A percentile compares a stretch with the other conserved stretches of the same genome.
Evolutionary conservation across 2,797 vertebrate genomes (phyloP).

Genomic region (Malacoraja senta): DNA sequence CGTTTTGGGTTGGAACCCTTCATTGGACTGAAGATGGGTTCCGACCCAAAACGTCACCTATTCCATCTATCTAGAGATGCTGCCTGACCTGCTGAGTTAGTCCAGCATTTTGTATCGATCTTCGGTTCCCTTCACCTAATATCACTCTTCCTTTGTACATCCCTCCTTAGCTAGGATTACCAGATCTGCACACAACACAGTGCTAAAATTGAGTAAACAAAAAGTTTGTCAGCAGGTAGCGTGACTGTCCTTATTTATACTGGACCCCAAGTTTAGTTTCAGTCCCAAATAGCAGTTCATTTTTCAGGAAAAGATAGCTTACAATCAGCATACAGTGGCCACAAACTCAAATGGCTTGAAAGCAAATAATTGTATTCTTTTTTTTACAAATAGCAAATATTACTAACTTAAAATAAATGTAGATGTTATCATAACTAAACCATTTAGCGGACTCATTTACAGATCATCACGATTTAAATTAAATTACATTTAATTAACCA

Average conservation of each 20-base stretch:
- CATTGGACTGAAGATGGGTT: no score
- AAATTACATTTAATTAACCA: neutral
- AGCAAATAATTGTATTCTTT: neutral
- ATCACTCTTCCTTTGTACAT: no score
- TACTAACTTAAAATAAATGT: neutral
- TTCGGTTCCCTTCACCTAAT: no score
- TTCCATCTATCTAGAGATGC: no score
- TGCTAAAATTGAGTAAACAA: no score
- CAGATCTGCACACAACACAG: no score
- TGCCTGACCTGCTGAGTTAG: no score
- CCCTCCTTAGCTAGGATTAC: no score
- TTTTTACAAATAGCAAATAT: neutral
- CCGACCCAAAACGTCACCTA: no score
- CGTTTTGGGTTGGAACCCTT: no score
- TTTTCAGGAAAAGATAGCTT: neutral
- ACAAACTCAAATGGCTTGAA: neutral
- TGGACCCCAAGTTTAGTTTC: neutral
- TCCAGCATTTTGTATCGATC: no score
- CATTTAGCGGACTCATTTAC: neutral
- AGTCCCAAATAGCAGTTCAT: neutral
- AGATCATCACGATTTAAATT: neutral
- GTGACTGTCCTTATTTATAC: neutral
- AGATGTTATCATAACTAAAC: neutral
- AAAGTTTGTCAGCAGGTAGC: neutral
- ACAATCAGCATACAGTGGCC: neutral